These are phyloP conservation scores for Solenopsis invicta DNA, from an alignment of 1,140 invertebrate species.

Conservation along the genomic window DNA sequence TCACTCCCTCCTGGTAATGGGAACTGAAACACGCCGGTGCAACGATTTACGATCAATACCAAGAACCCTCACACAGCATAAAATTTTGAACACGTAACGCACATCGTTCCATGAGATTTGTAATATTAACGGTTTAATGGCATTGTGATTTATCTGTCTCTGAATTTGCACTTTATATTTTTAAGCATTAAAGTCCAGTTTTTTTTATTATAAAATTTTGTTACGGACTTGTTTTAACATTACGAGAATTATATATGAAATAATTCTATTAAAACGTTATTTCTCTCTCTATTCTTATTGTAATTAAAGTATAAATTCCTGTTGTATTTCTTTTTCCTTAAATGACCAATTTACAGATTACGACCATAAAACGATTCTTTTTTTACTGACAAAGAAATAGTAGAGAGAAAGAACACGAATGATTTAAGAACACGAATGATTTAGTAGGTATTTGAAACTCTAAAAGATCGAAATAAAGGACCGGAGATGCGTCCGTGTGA, in stretches of 20 bases:
- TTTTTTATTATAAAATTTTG: neutral
- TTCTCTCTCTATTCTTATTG: neutral
- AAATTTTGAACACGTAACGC: conserved; percentile 32
- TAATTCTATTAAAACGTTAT: neutral
- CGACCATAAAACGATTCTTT: neutral
- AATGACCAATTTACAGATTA: neutral
- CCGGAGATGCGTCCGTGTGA: conserved; percentile 47
- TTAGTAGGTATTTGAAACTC: conserved; percentile 12
- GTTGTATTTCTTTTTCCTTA: no score
- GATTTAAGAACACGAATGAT: neutral
- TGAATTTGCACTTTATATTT: conserved; percentile 25
- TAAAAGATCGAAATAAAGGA: conserved; percentile 50
- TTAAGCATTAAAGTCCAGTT: neutral
- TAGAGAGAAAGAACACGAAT: neutral
- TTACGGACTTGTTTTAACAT: neutral
- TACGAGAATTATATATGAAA: neutral
- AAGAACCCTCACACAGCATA: neutral
- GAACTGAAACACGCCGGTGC: conserved; percentile 36
- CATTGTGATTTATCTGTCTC: conserved; percentile 11
- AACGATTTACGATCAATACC: conserved; percentile 29
- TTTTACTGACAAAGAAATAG: neutral
- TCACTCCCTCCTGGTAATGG: conserved; percentile 18
- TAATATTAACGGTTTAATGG: neutral
- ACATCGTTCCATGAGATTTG: neutral
- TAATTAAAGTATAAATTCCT: neutral